Conservation (phyloP, 2,113 vertebrate genomes). For the Thinocorus orbignyianus region DNA sequence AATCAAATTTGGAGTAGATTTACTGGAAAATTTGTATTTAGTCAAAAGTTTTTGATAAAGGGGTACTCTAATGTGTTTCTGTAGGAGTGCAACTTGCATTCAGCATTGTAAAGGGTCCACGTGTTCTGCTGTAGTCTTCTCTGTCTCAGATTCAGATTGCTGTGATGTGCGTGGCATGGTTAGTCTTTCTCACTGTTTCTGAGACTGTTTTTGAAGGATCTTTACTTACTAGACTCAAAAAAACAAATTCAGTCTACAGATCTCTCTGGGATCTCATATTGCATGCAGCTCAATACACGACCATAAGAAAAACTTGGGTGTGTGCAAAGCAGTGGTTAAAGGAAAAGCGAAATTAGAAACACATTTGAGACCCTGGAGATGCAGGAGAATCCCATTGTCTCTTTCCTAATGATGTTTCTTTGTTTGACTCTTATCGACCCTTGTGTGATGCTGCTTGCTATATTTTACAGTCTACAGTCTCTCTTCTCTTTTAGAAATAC, state of each 20-base stretch:
- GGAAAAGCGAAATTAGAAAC: not conserved
- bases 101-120: not conserved
- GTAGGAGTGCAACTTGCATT: not conserved
- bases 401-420: not conserved
- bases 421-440: not conserved
- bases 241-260: not conserved
- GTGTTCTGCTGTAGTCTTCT: not conserved
- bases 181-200: not conserved
- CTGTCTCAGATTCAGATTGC: not conserved
- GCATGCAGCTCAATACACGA: not conserved
- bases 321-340: not conserved
- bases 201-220: not conserved
- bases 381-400: not conserved
- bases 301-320: not conserved
- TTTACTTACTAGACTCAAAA: not conserved
- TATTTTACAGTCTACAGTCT: not conserved
- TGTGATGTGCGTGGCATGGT: not conserved
- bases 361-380: not conserved
- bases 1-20: not conserved
- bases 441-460: not conserved
- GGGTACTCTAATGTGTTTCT: not conserved
- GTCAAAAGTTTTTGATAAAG: not conserved
- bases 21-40: not conserved
- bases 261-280: not conserved
- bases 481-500: not conserved